Evolutionary conservation across 2,113 vertebrate species (phyloP).

Genomic region (Silurus asotus): DNA sequence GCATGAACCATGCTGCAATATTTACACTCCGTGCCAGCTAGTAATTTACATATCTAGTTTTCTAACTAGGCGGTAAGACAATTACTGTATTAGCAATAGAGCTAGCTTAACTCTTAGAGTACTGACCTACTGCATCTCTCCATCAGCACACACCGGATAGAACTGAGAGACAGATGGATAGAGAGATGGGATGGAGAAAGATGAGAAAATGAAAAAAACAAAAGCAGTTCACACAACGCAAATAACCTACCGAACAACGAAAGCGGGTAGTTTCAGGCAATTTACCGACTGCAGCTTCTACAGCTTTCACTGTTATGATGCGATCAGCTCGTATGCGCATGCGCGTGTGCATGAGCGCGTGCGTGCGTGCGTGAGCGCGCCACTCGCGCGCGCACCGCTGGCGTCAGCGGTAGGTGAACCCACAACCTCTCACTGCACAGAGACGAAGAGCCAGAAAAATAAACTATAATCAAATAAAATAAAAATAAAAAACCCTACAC

Average conservation of each 20-base stretch:
- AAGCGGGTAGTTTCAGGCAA: not conserved
- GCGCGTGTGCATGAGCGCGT: not conserved
- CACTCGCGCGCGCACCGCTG: not conserved
- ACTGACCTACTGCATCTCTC: slow-evolving; percentile 48
- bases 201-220: not conserved
- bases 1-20: not conserved
- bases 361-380: not conserved
- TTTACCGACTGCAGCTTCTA: not conserved
- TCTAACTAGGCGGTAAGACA: not conserved
- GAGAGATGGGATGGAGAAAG: not conserved
- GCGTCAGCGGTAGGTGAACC: not conserved
- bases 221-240: not conserved
- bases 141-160: slow-evolving; percentile 29
- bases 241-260: slow-evolving; percentile 43
- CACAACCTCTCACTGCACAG: not conserved
- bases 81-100: not conserved
- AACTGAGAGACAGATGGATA: slow-evolving; percentile 10
- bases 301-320: not conserved
- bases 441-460: not conserved
- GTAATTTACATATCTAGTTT: slow-evolving; percentile 22
- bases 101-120: not conserved
- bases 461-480: not conserved
- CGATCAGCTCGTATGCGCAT: not conserved
- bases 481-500: too few species aligned
- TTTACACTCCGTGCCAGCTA: too few species aligned